These are phyloP conservation scores for Tragulus kanchil DNA, from an alignment of 2,113 vertebrate genomes.

Conservation along the genomic window DNA sequence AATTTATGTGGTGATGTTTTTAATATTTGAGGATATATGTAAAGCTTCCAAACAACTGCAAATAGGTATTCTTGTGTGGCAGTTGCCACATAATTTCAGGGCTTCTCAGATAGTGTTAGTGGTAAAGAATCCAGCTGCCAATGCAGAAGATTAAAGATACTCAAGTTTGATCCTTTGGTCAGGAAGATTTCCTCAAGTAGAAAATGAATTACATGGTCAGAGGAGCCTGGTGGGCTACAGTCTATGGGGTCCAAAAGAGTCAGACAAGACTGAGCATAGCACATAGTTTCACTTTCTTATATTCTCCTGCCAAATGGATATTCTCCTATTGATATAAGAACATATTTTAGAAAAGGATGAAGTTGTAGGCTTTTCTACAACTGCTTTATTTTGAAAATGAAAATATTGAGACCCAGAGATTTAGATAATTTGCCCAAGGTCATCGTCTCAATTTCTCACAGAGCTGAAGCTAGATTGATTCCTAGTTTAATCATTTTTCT, in stretches of 20 bases:
- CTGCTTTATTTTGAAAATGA: neutral
- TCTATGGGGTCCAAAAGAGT: neutral
- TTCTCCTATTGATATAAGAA: neutral
- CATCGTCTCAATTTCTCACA: neutral
- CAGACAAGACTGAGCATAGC: neutral
- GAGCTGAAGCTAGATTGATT: neutral
- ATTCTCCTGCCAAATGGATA: fast-evolving
- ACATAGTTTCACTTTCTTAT: neutral
- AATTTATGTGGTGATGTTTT: neutral
- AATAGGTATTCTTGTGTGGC: neutral
- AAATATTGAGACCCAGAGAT: neutral
- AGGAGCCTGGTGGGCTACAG: neutral
- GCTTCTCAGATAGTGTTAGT: neutral
- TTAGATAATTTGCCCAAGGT: neutral
- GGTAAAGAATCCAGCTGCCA: neutral
- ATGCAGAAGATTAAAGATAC: neutral
- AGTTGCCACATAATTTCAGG: neutral
- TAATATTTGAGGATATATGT: neutral
- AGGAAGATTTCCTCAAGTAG: neutral
- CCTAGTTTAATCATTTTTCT: neutral
- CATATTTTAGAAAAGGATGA: neutral
- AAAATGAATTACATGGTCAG: neutral
- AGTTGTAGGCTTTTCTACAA: neutral
- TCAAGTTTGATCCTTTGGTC: neutral
- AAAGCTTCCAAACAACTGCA: neutral